Conservation (phyloP, 92 coral and sea anemone species). For the Zoanthus solanderi region DNA sequence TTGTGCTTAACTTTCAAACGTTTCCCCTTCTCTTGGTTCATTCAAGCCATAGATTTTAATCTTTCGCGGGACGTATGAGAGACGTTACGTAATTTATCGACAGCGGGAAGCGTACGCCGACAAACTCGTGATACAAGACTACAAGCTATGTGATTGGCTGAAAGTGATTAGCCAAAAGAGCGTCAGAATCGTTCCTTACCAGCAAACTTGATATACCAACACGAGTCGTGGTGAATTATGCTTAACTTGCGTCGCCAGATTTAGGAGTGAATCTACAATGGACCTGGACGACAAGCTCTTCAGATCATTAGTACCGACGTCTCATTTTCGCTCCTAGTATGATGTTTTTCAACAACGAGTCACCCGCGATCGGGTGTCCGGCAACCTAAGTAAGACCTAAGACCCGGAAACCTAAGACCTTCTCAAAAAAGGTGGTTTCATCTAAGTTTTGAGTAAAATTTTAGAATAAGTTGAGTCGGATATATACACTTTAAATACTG, state of each 20-base stretch:
- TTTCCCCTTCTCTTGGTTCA: too few species aligned
- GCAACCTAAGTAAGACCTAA: too few species aligned
- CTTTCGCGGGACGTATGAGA: too few species aligned
- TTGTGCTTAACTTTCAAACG: too few species aligned
- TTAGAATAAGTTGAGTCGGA: background rate
- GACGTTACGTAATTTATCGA: too few species aligned
- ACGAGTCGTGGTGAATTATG: constrained; percentile 50
- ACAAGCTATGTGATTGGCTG: too few species aligned
- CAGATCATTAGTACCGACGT: constrained; percentile 48
- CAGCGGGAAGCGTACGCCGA: too few species aligned
- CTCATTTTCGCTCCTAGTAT: constrained; percentile 35
- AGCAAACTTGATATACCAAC: constrained; percentile 49
- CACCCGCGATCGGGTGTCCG: constrained; percentile 17
- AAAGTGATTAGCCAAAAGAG: constrained; percentile 22
- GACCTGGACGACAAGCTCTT: constrained; percentile 51
- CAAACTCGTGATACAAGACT: too few species aligned
- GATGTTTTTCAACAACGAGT: constrained; percentile 49
- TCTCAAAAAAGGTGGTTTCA: too few species aligned
- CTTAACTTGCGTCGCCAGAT: constrained; percentile 57
- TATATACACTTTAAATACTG: background rate
- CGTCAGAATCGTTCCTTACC: constrained; percentile 42
- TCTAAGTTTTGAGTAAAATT: too few species aligned
- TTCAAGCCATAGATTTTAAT: too few species aligned
- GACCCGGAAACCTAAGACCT: too few species aligned
- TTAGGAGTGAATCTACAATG: constrained; percentile 49